Conservation (phyloP, 2,113 vertebrate species). For the Psilopogon haemacephalus region DNA sequence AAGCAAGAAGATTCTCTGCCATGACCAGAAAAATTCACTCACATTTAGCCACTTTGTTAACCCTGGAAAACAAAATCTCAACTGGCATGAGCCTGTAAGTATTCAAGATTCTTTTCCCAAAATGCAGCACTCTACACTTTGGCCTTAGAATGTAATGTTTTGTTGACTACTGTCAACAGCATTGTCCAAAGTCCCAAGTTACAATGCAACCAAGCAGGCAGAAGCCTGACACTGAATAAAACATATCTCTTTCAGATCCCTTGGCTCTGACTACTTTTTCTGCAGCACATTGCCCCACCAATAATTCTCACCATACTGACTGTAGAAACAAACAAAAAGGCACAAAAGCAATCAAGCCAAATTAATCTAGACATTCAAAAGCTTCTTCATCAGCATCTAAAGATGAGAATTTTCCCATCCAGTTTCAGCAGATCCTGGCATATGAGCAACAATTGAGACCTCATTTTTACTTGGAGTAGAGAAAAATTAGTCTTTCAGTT, state of each 20-base stretch:
- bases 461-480: background rate
- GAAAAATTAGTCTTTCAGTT: background rate
- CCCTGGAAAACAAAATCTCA: background rate
- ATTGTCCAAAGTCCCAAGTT: background rate
- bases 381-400: background rate
- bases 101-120: background rate
- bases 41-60: background rate
- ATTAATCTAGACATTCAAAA: background rate
- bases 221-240: background rate
- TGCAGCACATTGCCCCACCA: background rate
- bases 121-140: background rate
- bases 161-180: background rate
- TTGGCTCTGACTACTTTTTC: background rate
- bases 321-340: background rate
- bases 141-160: background rate
- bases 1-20: background rate
- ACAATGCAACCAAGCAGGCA: background rate
- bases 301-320: background rate
- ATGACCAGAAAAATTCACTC: background rate
- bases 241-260: background rate
- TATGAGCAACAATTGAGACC: background rate
- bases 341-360: background rate
- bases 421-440: background rate
- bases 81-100: background rate
- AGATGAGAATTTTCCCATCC: background rate